Base-by-base conservation (phyloP, 2,888 invertebrate species). In the Caenorhabditis uteleia region DNA sequence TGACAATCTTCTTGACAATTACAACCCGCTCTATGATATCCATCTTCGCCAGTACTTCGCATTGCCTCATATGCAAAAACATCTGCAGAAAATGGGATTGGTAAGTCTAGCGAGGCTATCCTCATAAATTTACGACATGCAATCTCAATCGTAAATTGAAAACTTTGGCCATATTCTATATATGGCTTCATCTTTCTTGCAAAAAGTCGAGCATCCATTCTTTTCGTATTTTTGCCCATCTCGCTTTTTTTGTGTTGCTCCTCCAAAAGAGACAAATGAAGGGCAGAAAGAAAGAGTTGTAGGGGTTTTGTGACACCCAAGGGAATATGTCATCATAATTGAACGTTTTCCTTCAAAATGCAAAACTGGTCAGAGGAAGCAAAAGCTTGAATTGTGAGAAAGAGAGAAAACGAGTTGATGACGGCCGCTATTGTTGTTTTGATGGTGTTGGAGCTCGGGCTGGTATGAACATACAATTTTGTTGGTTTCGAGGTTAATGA, bases 21-120 rank as follows among this genome's bases (percentile, higher is more conserved):
- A 81, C 71, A 80, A 81, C 46, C 81, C 81, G 14, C 77, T 81
- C 38, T 82, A 81, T 70, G 81, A 81, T 67, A 80, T 82, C 29
- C 82, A 81, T 57, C 69, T 81, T 8, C 74, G 79, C 39, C 78
- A 80, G 56, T 81, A 81, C 68, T 81, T 81, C 51, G 78, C 81
- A 7, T 54, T 74, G 43, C 80, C 81, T 21, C 80, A 81, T 59
- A 81, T 81, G 81, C 80, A 81, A 65, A 80, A 79, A 57, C 81
- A 81, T 50, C 70, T 81, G 46, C 66, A 75, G 4, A 74, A 71
- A 33, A 69, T 81, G 71, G 80, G 80, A 51, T 46, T 81, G 74
- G 80, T 80, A 31, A 59, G 76, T 60, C 31, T 29, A 29, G 14
- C 14, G 7, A 29, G 31, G 7, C 31, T 7, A 10, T 7, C 14